These are phyloP conservation scores for Haliaeetus leucogaster DNA, from an alignment of 2,113 vertebrate genomes.

Conservation along the genomic window DNA sequence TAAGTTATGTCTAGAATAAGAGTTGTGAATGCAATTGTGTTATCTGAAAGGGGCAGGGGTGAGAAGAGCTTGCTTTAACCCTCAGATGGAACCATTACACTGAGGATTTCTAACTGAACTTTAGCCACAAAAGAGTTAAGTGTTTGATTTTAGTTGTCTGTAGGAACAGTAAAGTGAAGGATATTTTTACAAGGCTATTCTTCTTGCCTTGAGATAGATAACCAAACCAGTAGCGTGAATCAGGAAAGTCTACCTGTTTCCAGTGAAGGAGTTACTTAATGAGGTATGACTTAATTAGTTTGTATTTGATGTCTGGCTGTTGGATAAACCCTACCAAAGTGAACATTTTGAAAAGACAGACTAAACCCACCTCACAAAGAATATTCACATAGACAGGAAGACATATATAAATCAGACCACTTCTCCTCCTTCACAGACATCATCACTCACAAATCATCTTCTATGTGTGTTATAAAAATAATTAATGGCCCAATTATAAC, in stretches of 20 bases:
- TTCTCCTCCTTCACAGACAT: not conserved
- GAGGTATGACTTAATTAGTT: not conserved
- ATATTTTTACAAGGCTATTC: not conserved
- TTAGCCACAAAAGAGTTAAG: not conserved
- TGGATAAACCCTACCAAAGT: not conserved
- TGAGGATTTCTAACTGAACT: not conserved
- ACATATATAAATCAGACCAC: not conserved
- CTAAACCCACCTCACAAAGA: not conserved
- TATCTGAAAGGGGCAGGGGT: not conserved
- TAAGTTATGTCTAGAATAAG: not conserved
- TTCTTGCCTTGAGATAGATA: not conserved
- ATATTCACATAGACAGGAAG: not conserved
- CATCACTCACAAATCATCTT: not conserved
- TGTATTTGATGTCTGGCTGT: not conserved
- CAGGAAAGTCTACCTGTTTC: not conserved
- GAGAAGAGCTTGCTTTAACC: not conserved
- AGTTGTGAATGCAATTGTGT: not conserved
- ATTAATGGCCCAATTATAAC: not conserved
- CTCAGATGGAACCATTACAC: not conserved
- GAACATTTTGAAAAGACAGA: not conserved
- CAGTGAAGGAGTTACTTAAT: not conserved
- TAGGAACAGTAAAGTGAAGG: not conserved
- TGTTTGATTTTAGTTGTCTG: not conserved
- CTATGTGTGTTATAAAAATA: not conserved
- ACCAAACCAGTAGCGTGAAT: not conserved